Evolutionary conservation across 2,888 invertebrate genomes (phyloP), one percentile per base, ranked within the genome.

Genomic region (Prionchulus punctatus): DNA sequence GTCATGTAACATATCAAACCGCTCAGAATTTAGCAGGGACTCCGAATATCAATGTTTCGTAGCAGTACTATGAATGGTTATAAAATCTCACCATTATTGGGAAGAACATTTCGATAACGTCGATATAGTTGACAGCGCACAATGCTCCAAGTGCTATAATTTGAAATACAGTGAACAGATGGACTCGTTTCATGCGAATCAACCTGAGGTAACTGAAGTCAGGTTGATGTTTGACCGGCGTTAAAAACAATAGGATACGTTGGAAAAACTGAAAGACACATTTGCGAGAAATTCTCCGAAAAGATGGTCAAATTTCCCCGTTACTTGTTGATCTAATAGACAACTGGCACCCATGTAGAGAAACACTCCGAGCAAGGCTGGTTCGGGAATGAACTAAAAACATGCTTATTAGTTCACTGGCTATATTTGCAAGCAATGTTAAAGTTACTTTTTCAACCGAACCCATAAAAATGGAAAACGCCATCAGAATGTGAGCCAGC

Each of bases 401-500:
- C 63, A 47, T 62, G 4, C 65, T 30, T 7, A 18, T 18, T 36
- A 18, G 7, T 12, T 18, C 36, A 36, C 12, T 18, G 7, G 36
- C 12, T 36, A 18, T 7, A 36, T 36, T 12, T 7, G 36, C 12
- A 36, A 21, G 7, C 7, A 23, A 45, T 45, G 47, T 7, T 7
- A 45, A 21, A 7, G 15, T 45, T 12, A 45, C 50, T 15, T 49
- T 30, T 28, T 49, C 50, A 7, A 28, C 30, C 1, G 63, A 60
- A 1, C 74, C 73, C 23, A 75, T 60, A n/a, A 73, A 63, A 0
- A 75, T 70, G 25, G 74, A 74, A 2, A 71, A 57, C 4, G 76
- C 75, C 58, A 77, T 72, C 66, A 90, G 75, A 18, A 84, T 70
- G 1, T 88, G 79, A 2, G 90, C 87, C 57, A 84, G 73, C 30